Evolutionary conservation across 2,113 vertebrate genomes (phyloP).

Genomic region (Aphyosemion australe): DNA sequence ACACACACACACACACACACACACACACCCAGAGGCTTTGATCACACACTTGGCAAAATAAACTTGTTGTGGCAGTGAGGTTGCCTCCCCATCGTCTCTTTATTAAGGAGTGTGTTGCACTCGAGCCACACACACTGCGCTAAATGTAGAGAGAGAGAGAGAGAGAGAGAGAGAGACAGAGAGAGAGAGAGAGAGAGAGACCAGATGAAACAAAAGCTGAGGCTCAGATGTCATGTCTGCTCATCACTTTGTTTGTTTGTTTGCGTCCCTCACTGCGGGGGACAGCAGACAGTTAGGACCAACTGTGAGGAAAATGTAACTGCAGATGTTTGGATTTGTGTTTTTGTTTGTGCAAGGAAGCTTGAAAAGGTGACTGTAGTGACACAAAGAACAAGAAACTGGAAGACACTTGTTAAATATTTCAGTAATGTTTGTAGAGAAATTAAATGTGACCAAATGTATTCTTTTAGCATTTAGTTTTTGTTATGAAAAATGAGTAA

Average conservation of each 20-base stretch:
- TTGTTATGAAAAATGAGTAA: too few relatives aligned
- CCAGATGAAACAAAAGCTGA: conserved; percentile 59
- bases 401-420: too few relatives aligned
- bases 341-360: too few relatives aligned
- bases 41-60: conserved; percentile 60
- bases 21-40: conserved; percentile 32
- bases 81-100: conserved; percentile 54
- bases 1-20: too few relatives aligned
- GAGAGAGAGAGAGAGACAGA: too few relatives aligned
- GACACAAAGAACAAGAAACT: too few relatives aligned
- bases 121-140: conserved; percentile 36
- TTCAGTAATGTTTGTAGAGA: too few relatives aligned
- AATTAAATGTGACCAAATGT: too few relatives aligned
- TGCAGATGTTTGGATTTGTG: conserved; percentile 14
- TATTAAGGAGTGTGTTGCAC: conserved; percentile 46
- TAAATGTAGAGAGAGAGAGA: conserved; percentile 49
- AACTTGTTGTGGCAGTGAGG: conserved; percentile 56
- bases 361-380: too few relatives aligned
- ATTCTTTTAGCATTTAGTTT: too few relatives aligned
- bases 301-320: conserved; percentile 38
- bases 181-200: too few relatives aligned
- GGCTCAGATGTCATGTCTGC: conserved; percentile 58
- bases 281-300: conserved; percentile 42
- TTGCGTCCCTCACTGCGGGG: conserved; percentile 53
- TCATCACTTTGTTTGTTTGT: conserved; percentile 61